Percentiles rank a stretch among this genome's conserved stretches.
phyloP scores from a whole-genome alignment of 2,113 vertebrate genomes.

The Tapirus terrestris region DNA sequence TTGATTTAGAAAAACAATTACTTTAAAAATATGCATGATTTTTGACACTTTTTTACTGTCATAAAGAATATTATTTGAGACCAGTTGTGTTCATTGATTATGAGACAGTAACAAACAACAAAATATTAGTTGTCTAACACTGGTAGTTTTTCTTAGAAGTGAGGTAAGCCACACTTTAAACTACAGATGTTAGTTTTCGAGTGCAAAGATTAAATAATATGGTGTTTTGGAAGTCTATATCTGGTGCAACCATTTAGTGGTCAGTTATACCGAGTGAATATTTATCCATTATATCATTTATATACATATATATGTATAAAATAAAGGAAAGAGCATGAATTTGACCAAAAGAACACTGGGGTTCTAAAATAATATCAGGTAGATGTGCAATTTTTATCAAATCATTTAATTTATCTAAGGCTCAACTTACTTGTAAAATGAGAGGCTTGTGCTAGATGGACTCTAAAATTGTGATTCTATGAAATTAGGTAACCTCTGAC shows the following conservation, averaged over 20 bases:
- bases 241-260: background rate
- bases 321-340: background rate
- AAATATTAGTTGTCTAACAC: background rate
- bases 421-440: slow-evolving; percentile 13
- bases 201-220: background rate
- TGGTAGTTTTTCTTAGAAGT: background rate
- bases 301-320: background rate
- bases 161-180: background rate
- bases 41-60: background rate
- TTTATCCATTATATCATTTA: background rate
- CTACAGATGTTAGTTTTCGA: slow-evolving; percentile 2
- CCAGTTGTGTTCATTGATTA: background rate
- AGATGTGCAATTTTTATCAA: background rate
- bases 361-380: background rate
- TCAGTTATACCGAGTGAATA: background rate
- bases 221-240: background rate
- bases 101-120: background rate
- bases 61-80: background rate
- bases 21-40: background rate
- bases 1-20: slow-evolving; percentile 38
- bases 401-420: background rate
- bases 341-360: background rate
- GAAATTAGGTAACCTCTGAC: slow-evolving; percentile 19
- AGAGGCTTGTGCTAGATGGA: background rate
- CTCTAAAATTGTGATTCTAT: background rate